Percentiles rank a stretch among this genome's conserved stretches.
phyloP scores from a whole-genome alignment of 2,113 vertebrate genomes.

The Gymnarchus niloticus region DNA sequence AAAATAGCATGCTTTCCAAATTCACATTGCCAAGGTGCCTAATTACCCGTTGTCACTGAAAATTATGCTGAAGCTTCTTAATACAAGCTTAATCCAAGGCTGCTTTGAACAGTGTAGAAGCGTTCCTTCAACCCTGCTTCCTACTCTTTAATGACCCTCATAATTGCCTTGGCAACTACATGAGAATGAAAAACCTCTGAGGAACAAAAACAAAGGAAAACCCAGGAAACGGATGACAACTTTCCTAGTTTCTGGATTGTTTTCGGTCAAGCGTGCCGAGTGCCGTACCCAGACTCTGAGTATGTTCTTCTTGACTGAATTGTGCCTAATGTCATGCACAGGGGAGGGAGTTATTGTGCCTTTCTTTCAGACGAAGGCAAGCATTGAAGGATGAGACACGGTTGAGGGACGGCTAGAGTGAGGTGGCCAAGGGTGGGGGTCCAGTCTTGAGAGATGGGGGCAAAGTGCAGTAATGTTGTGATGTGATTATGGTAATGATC shows the following conservation, averaged over 20 bases:
- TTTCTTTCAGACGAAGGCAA: neutral
- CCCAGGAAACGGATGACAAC: neutral
- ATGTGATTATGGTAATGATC: slow-evolving; percentile 95
- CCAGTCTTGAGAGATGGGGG: neutral
- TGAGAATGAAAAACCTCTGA: neutral
- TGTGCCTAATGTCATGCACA: neutral
- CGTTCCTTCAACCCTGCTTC: neutral
- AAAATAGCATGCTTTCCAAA: neutral
- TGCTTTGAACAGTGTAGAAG: neutral
- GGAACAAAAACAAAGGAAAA: neutral
- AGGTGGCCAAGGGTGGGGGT: neutral
- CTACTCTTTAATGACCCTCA: slow-evolving; percentile 11
- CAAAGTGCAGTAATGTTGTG: neutral
- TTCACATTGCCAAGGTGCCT: neutral
- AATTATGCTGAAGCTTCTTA: neutral
- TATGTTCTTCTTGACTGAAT: neutral
- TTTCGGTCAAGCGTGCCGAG: neutral
- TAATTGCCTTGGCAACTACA: slow-evolving; percentile 11
- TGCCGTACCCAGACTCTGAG: neutral
- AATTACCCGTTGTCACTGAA: neutral
- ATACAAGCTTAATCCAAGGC: neutral
- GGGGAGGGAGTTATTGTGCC: neutral
- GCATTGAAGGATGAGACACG: neutral
- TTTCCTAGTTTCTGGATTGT: neutral
- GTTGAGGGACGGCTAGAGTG: neutral